Evolutionary conservation across 2,888 invertebrate species (phyloP), one percentile per base, ranked within the genome.

Genomic region (Nebria brevicollis): DNA sequence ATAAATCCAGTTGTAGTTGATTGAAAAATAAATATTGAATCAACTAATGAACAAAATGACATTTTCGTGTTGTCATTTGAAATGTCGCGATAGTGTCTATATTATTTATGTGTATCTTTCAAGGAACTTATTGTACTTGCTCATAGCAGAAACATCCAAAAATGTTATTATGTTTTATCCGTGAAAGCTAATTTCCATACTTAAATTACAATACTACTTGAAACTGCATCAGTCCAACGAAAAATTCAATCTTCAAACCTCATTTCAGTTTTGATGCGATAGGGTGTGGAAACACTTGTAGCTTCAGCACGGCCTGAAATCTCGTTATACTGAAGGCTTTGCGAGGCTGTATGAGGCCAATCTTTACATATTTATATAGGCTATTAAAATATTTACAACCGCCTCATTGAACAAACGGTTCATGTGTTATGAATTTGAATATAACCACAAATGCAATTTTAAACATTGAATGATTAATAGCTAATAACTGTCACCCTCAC

Each of bases 311-410:
- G 54, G 54, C 54, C 54, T 54, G 54, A 54, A 54, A 54, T 54
- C 54, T 54, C 54, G 54, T 54, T 54, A 54, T 54, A 54, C 54
- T 54, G 54, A 54, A 54, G 13, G 54, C 54, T 34, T 2, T 11
- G 54, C 13, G 54, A 54, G 54, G 54, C 54, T 54, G 54, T 54
- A 54, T 54, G 54, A 54, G 54, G 54, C 54, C 54, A 54, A 54
- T 54, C 54, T 54, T 54, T 54, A 54, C 54, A 54, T 54, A 54
- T 54, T 54, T 54, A 54, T 54, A 54, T 54, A 54, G 54, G 54
- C 54, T 54, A 54, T 54, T 54, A 54, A 54, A 54, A 54, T 54
- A 54, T 54, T 54, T 54, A 54, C 13, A 13, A 54, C 54, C 8
- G 13, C 34, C 54, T 11, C 54, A 54, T 54, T 54, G 54, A 54